Evolutionary conservation across 2,113 vertebrate species (phyloP).

Genomic region (Atlantisia rogersi): DNA sequence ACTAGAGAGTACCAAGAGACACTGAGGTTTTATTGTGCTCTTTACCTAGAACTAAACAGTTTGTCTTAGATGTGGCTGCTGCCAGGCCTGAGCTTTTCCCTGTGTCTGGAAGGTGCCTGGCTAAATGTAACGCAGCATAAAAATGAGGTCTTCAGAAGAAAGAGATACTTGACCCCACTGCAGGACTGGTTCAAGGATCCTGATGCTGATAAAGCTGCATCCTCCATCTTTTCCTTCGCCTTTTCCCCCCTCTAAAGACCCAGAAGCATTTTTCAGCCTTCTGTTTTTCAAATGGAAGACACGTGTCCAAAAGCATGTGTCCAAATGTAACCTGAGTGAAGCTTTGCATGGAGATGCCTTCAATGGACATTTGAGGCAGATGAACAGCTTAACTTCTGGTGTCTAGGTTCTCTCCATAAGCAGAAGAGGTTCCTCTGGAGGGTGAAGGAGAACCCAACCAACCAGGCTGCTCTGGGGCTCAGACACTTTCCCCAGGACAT

Average conservation of each 20-base stretch:
- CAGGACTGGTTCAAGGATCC: neutral
- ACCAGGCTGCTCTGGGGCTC: neutral
- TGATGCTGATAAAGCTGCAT: neutral
- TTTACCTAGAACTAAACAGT: neutral
- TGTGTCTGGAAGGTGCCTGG: neutral
- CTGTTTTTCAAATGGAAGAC: constrained; percentile 33
- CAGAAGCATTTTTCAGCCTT: constrained; percentile 22
- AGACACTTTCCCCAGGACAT: neutral
- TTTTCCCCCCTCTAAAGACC: neutral
- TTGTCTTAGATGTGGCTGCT: neutral
- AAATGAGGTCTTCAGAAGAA: constrained; percentile 7
- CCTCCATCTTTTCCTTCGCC: neutral
- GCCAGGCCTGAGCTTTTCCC: neutral
- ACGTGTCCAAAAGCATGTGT: constrained; percentile 12
- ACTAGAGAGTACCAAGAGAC: neutral
- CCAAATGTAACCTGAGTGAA: neutral
- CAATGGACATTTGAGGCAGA: neutral
- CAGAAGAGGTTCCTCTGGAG: neutral
- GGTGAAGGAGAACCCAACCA: neutral
- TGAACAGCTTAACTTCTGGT: neutral
- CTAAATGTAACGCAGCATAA: neutral
- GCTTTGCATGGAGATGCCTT: neutral
- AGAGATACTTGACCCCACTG: neutral
- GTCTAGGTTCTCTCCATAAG: neutral
- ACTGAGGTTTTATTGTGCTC: neutral